Evolutionary conservation across 2,113 vertebrate species (phyloP), one percentile per base, ranked within the genome.

Genomic region (Gnathonemus echidnorhynchus): DNA sequence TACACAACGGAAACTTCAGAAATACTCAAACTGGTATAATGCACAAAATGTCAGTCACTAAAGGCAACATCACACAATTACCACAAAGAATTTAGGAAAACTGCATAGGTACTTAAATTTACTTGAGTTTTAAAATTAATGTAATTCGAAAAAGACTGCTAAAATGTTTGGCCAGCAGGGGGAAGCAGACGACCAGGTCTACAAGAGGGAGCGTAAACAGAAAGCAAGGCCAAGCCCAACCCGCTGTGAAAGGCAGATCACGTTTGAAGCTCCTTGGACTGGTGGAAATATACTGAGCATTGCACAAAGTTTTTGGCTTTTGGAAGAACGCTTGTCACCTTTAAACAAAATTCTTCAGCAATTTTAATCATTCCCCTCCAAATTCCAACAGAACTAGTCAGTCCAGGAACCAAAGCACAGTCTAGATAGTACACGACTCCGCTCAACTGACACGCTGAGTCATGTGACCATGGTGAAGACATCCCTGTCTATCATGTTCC

Each of bases 381-480:
- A 89, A 92, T 91, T 92, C 89, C 90, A 91, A 66, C 91, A 85
- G 88, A 92, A 92, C 88, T 90, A 94, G 93, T 92, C 80, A 27
- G 62, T 90, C 86, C 31, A 87, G 31, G 31, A 35, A 87, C 48
- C 21, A 11, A 53, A 13, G 31, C 49, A 56, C 86, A 35, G 50
- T 21, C 48, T 46, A 84, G 42, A 84, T 42, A 9, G 24, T 45
- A 84, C 80, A 84, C 9, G 3, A 84, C 39, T 84, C 45, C 3
- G 0, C 77, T 46, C 39, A 45, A 46, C 83, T 45, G 13, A 85
- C 35, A 85, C 83, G 1, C 83, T 24, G 11, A 74, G 66, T 35
- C 70, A 77, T 31, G 84, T 48, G 48, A 50, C 45, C 46, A 21
- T 49, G 9, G 19, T 9, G 10, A 27, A 27, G 66, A 70, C 88